Base-by-base conservation (phyloP, 2,888 invertebrate species). In the Hypselothyrea guttata region DNA sequence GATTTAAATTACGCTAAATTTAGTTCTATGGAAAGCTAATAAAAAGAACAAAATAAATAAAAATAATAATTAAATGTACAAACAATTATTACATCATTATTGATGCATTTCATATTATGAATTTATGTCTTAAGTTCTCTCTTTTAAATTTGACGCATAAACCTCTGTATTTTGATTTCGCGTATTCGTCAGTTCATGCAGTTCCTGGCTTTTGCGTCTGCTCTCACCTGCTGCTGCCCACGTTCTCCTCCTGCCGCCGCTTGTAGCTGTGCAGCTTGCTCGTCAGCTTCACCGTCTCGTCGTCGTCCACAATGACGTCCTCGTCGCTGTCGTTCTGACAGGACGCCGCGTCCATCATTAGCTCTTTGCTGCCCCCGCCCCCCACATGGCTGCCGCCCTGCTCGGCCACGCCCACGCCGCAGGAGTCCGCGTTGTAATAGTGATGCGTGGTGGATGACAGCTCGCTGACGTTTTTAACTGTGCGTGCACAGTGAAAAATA, bases 311-410 rank as follows among this genome's bases (percentile, higher is more conserved):
- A 69, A 89, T 89, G 31, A 90, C 89, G 75, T 90, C 90, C 72
- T 90, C 90, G 27, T 90, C 90, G 76, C 89, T 90, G 53, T 90
- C 90, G 73, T 90, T 89, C 67, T 88, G 89, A 59, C 88, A 88
- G 55, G 73, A 75, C 22, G 60, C 73, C 53, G 79, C 72, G 38
- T 86, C 88, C 54, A 86, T 86, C 67, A 87, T 86, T 61, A 87
- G 77, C 47, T 88, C 88, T 65, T 87, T 88, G 66, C 60, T 86
- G 66, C 62, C 85, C 63, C 66, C 72, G 27, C 33, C n/a, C 11
- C 34, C 37, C 3, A 7, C 34, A 12, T 8, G 2, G 35, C 16
- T 35, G 16, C 9, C 15, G 62, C 44, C 22, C 7, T 85, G 63
- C 68, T 72, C 76, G 9, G 51, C 47, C 1, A 71, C 81, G 66